A percentile compares a stretch with the other conserved stretches of the same genome.
Evolutionary conservation across 1,140 invertebrate genomes (phyloP).

Genomic region (Nasonia giraulti): DNA sequence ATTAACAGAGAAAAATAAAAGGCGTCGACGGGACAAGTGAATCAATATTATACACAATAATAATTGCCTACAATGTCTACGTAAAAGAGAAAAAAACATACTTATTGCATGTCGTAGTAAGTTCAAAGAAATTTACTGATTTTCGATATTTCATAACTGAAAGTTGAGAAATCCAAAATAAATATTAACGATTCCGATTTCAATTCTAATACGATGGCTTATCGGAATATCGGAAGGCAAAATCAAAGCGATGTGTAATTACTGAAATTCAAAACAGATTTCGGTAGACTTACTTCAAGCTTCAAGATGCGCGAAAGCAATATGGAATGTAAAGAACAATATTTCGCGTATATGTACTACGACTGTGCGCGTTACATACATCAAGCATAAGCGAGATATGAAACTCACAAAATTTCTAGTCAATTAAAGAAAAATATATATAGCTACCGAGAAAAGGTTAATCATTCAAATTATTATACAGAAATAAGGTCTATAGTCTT

Average conservation of each 20-base stretch:
- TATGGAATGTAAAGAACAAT: not conserved
- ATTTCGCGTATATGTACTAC: not conserved
- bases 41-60: conserved; percentile 58
- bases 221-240: too few relatives aligned
- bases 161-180: conserved; percentile 48
- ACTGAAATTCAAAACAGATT: too few relatives aligned
- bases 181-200: not conserved
- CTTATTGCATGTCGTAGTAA: conserved; percentile 71
- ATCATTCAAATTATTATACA: conserved; percentile 60
- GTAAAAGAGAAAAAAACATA: conserved; percentile 64
- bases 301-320: not conserved
- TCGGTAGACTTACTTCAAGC: too few relatives aligned
- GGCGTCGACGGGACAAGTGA: not conserved
- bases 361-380: not conserved
- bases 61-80: conserved; percentile 67
- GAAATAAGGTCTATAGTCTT: conserved; percentile 65
- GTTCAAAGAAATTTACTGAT: conserved; percentile 56
- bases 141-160: conserved; percentile 52
- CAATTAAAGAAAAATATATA: conserved; percentile 47
- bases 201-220: too few relatives aligned
- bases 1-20: conserved; percentile 40
- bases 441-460: conserved; percentile 59
- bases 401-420: conserved; percentile 47
- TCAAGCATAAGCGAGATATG: conserved; percentile 6
- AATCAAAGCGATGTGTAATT: too few relatives aligned